phyloP scores from a whole-genome alignment of 2,113 vertebrate genomes.

The Epinephelus lanceolatus region DNA sequence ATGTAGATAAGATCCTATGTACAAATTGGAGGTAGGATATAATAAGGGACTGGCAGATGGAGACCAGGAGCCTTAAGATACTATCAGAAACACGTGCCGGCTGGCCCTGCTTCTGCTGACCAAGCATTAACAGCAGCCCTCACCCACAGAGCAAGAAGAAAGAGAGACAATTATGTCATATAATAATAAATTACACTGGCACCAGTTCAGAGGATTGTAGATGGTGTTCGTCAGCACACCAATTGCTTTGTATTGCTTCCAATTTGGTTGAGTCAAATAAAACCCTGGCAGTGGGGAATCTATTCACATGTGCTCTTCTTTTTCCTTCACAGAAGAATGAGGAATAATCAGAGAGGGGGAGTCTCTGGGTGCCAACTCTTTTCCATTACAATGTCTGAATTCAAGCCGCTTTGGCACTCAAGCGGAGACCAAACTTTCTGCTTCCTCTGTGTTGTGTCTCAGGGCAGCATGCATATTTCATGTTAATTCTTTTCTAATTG shows the following conservation, averaged over 20 bases:
- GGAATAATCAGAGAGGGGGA: slow-evolving; percentile 36
- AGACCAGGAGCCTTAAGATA: slow-evolving; percentile 70
- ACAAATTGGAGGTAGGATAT: slow-evolving; percentile 71
- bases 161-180: slow-evolving; percentile 68
- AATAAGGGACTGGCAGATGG: slow-evolving; percentile 67
- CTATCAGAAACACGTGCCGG: slow-evolving; percentile 62
- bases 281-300: slow-evolving; percentile 52
- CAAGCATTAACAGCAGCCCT: slow-evolving; percentile 56
- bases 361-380: slow-evolving; percentile 51
- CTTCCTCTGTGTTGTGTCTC: slow-evolving; percentile 22
- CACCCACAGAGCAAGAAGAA: slow-evolving; percentile 39
- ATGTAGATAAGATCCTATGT: slow-evolving; percentile 75
- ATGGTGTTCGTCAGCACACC: slow-evolving; percentile 62
- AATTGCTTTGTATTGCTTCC: slow-evolving; percentile 58
- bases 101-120: slow-evolving; percentile 69
- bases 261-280: slow-evolving; percentile 60
- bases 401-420: slow-evolving; percentile 35
- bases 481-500: slow-evolving; percentile 76
- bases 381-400: slow-evolving; percentile 58
- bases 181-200: slow-evolving; percentile 65
- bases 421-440: slow-evolving; percentile 46
- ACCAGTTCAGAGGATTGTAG: slow-evolving; percentile 50
- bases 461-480: slow-evolving; percentile 44
- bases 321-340: slow-evolving; percentile 51
- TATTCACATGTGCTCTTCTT: slow-evolving; percentile 51